Evolutionary conservation across 2,797 vertebrate genomes (phyloP), one percentile per base, ranked within the genome.

Genomic region (Spea hammondii): DNA sequence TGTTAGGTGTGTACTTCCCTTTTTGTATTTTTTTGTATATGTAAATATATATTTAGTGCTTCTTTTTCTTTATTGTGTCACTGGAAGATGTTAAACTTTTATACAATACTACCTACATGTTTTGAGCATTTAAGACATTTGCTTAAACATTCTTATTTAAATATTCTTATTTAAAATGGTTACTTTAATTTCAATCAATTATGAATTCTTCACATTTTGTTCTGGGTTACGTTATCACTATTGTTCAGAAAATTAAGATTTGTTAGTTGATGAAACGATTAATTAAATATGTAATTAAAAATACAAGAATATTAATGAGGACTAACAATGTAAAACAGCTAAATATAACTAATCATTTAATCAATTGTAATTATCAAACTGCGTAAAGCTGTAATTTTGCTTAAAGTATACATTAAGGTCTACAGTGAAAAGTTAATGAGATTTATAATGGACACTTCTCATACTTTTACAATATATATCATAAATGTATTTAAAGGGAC

Each of bases 271-370:
- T 62, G n/a, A 17, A 62, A 62, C 32, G 59, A 62, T 62, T 62
- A 62, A 62, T 62, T 62, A 62, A 62, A 62, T 32, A 62, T 62
- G 59, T 62, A 62, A 62, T 62, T 62, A 62, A 62, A 62, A 62
- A 62, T 62, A 62, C 59, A 62, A 14, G 59, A 62, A 62, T 62
- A 62, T 62, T 62, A 62, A 12, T 57, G 12, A 11, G 55, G 11
- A 13, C 55, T 57, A 57, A 6, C n/a, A 57, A 57, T 57, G 12
- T 62, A 62, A 62, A 32, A 62, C n/a, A 62, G 59, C n/a, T 62
- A 62, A 62, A 62, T 62, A 62, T 62, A 62, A 62, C 59, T 62
- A 62, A 62, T 62, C 12, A 6, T 32, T 62, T 62, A 62, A 62
- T 32, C 5, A 62, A 62, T 62, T 62, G 32, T 62, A 62, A 62